Evolutionary conservation across 2,113 vertebrate genomes (phyloP), one percentile per base, ranked within the genome.

Genomic region (Leucopsar rothschildi): DNA sequence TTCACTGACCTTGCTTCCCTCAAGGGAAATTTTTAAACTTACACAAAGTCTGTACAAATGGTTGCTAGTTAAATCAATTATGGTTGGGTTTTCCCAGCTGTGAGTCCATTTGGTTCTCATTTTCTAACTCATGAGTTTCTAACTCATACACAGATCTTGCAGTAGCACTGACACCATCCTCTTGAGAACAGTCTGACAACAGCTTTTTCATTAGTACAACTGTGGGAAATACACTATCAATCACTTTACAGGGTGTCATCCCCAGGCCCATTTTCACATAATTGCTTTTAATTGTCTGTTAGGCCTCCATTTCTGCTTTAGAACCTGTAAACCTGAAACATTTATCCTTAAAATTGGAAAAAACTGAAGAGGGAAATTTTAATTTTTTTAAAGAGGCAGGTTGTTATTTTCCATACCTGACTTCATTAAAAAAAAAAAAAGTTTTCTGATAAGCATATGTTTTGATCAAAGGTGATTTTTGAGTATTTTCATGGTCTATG

Each of bases 21-120:
- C 97, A 60, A 93, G 97, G 97, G 98, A 97, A 97, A 97, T 96
- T 96, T 95, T 96, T 93, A 94, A 95, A 97, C 95, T 95, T 97
- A 90, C 94, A 96, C 57, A 63, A 94, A 91, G 66, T 97, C 96
- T 92, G 57, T 87, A 89, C 92, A 95, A 98, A 97, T 94, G 95
- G 71, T 71, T 96, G 79, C 88, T 97, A 92, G 87, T 98, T 98
- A 97, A 97, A 98, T 98, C 98, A 97, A 98, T 98, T 97, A 93
- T 90, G 95, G 94, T 96, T 95, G 93, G 88, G 86, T 98, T 97
- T 97, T 97, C 96, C 97, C 97, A 98, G 97, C 98, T 98, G 98
- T 94, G 95, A 96, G 97, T 97, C 97, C 96, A 97, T 98, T 98
- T 97, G 96, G 88, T 96, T 98, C 96, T 98, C 94, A 97, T 98